Evolutionary conservation across 2,888 invertebrate genomes (phyloP).

Genomic region (Dryobotodes eremita): DNA sequence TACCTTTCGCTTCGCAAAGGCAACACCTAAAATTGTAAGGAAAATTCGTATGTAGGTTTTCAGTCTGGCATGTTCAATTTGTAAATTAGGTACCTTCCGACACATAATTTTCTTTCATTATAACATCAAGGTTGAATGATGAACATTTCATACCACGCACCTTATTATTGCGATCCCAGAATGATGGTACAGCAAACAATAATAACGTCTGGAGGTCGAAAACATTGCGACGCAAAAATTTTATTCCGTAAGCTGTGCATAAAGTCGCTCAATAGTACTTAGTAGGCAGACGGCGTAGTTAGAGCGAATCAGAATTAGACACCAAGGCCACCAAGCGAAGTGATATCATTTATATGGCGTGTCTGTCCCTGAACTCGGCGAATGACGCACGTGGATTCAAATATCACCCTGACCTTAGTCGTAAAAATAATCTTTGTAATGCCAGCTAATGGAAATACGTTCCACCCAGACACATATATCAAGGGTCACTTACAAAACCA

Average conservation of each 20-base stretch:
- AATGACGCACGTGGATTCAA: slow-evolving; percentile 88
- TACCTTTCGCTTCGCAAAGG: neutral
- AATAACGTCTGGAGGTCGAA: slow-evolving; percentile 44
- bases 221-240: slow-evolving; percentile 66
- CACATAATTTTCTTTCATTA: slow-evolving; percentile 1
- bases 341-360: slow-evolving; percentile 89
- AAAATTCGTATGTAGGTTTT: slow-evolving; percentile 11
- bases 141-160: slow-evolving; percentile 9
- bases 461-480: slow-evolving; percentile 57
- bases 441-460: slow-evolving; percentile 73
- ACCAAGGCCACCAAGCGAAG: slow-evolving; percentile 85
- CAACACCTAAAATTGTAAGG: neutral
- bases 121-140: slow-evolving; percentile 16
- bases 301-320: slow-evolving; percentile 87
- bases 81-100: slow-evolving; percentile 3
- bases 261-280: slow-evolving; percentile 73
- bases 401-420: slow-evolving; percentile 87
- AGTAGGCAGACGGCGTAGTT: slow-evolving; percentile 87
- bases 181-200: slow-evolving; percentile 42
- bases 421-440: slow-evolving; percentile 84
- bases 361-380: slow-evolving; percentile 88
- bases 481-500: slow-evolving; percentile 27
- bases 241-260: slow-evolving; percentile 65
- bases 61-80: slow-evolving; percentile 10
- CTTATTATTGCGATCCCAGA: slow-evolving; percentile 9